Conservation (phyloP, 2,888 invertebrate species). For the Leptinotarsa peninsularis region DNA sequence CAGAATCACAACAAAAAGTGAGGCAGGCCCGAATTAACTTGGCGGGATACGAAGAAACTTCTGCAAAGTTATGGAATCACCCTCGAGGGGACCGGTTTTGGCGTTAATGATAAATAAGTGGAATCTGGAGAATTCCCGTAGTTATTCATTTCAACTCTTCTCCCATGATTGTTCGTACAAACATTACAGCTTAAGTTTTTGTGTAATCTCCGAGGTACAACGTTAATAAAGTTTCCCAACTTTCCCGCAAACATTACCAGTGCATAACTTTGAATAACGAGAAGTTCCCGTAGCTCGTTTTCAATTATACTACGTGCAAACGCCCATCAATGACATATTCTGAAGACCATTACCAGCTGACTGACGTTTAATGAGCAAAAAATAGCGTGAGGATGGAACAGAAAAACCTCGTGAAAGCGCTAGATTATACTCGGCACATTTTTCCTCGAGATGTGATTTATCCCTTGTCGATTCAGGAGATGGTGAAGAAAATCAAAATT, state of each 20-base stretch:
- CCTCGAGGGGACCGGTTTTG: conserved; percentile 38
- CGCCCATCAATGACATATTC: conserved; percentile 17
- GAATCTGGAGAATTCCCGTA: conserved; percentile 40
- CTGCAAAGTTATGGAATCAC: conserved; percentile 36
- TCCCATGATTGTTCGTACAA: conserved; percentile 40
- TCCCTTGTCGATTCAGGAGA: background rate
- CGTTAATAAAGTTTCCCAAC: conserved; percentile 38
- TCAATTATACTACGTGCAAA: conserved; percentile 24
- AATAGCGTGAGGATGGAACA: conserved; percentile 15
- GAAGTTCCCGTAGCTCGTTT: conserved; percentile 6
- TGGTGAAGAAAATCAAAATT: background rate
- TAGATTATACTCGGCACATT: background rate
- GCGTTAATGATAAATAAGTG: conserved; percentile 47
- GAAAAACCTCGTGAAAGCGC: background rate
- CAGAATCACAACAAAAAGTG: conserved; percentile 12
- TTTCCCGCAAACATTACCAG: conserved; percentile 29
- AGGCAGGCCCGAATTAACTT: conserved; percentile 6
- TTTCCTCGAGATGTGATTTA: background rate
- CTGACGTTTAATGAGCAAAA: conserved; percentile 24
- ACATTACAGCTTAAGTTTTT: conserved; percentile 36
- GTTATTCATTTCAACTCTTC: conserved; percentile 42
- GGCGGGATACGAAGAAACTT: conserved; percentile 17
- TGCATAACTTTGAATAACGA: conserved; percentile 19
- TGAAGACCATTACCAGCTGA: conserved; percentile 16
- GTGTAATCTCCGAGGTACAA: conserved; percentile 33